Percentiles rank a stretch among this genome's conserved stretches.
phyloP scores from a whole-genome alignment of 2,797 vertebrate species.

The Acanthurus leucopareius region DNA sequence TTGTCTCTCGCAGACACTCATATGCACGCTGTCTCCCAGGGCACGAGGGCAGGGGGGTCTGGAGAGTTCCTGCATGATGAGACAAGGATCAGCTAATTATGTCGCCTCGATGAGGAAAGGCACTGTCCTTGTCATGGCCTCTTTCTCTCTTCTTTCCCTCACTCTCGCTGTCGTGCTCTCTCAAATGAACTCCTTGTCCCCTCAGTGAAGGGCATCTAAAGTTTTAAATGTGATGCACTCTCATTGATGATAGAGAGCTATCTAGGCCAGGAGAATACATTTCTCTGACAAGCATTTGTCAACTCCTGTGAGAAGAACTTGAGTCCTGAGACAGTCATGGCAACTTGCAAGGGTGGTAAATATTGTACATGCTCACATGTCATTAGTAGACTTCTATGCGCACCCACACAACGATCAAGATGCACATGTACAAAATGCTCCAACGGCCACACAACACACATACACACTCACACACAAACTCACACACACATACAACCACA shows the following conservation, averaged over 20 bases:
- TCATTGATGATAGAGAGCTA: conserved; percentile 44
- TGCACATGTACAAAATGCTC: conserved; percentile 19
- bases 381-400: conserved; percentile 25
- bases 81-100: conserved; percentile 65
- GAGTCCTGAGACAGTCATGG: conserved; percentile 42
- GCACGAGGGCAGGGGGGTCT: conserved; percentile 36
- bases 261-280: conserved; percentile 48
- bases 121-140: conserved; percentile 38
- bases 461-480: too few species aligned
- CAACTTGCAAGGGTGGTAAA: conserved; percentile 53
- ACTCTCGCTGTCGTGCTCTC: conserved; percentile 26
- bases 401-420: conserved; percentile 34
- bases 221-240: conserved; percentile 43
- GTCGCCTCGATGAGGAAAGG: conserved; percentile 46
- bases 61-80: conserved; percentile 59
- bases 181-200: conserved; percentile 32
- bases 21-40: conserved; percentile 28
- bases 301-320: conserved; percentile 61
- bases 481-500: conserved; percentile 1
- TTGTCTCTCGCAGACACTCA: conserved; percentile 9
- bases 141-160: conserved; percentile 4
- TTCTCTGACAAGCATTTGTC: conserved; percentile 59
- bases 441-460: background rate
- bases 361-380: conserved; percentile 56
- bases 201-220: conserved; percentile 45